Evolutionary conservation across 2,797 vertebrate species (phyloP).

Genomic region (Platyrinchus mystaceus): DNA sequence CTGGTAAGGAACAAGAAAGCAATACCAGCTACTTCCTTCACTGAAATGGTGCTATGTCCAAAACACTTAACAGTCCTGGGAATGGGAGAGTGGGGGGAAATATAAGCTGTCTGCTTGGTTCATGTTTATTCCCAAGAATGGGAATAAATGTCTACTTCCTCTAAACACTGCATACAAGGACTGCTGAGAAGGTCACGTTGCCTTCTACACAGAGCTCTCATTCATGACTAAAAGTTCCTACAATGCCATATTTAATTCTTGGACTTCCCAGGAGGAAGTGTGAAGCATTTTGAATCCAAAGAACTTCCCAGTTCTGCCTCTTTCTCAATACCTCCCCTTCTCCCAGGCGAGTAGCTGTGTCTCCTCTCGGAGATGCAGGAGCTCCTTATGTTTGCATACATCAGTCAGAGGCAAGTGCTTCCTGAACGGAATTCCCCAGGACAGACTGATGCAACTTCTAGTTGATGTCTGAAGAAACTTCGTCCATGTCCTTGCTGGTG

Average conservation of each 20-base stretch:
- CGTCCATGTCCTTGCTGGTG: not conserved
- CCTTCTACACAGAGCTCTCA: slow-evolving; percentile 9
- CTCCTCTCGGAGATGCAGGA: not conserved
- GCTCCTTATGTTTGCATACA: not conserved
- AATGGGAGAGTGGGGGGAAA: not conserved
- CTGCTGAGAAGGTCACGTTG: slow-evolving; percentile 33
- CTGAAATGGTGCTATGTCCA: slow-evolving; percentile 64
- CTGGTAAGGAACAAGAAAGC: not conserved
- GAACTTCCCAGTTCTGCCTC: slow-evolving; percentile 14
- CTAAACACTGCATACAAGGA: slow-evolving; percentile 36
- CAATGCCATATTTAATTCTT: slow-evolving; percentile 24
- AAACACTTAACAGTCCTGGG: slow-evolving; percentile 47
- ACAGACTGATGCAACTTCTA: not conserved
- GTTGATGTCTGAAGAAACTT: not conserved
- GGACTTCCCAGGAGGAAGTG: slow-evolving; percentile 33
- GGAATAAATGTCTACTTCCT: slow-evolving; percentile 37
- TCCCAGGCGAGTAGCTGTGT: not conserved
- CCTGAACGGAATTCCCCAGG: not conserved
- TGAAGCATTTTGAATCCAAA: slow-evolving; percentile 34
- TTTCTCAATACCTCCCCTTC: not conserved
- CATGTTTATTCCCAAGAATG: not conserved
- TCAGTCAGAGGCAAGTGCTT: not conserved
- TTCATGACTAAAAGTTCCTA: slow-evolving; percentile 28
- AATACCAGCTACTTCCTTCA: not conserved
- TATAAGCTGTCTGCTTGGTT: slow-evolving; percentile 47